Evolutionary conservation across 2,797 vertebrate species (phyloP), one percentile per base, ranked within the genome.

Genomic region (Eidolon dupreanum): DNA sequence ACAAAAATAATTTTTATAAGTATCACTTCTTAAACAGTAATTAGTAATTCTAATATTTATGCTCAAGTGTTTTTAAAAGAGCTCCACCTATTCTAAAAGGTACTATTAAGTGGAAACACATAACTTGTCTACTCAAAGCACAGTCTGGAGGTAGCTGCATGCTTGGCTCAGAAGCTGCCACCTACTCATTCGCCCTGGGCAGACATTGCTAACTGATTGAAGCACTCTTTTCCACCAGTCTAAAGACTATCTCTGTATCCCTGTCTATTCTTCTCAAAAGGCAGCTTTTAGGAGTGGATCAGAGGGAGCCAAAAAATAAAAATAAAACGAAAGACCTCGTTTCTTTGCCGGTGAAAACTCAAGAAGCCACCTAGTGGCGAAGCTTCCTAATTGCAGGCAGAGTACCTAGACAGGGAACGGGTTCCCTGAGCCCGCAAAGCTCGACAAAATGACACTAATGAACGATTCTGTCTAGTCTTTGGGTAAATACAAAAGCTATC

Each of bases 331-430:
- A 26, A 24, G 24, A 1, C 1, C 13, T 20, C 43, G 6, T 26
- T 57, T 17, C 66, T 38, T 24, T 19, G 65, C 46, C 20, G 17
- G 46, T 13, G n/a, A 26, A 92, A 73, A 10, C 15, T 43, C n/a
- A 74, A 57, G 24, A 4, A 26, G 22, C 93, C 97, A 75, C 86
- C 97, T 93, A 78, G 77, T 94, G 95, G 73, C 15, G 1, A 4
- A 9, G 49, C 10, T 68, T 95, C 20, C 59, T 90, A 96, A 97
- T 96, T 97, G 96, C 97, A 97, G 95, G 97, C 90, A 93, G 77
- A 96, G 90, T 70, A 26, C 26, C 26, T 17, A 49, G 22, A 26
- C 55, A n/a, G 31, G 57, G 22, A 11, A 12, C 3, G 0, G 3
- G 19, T 49, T 86, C 31, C 71, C 77, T 6, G 46, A 70, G 43